Conservation (phyloP, 2,797 vertebrate species). For the Denticeps clupeoides region DNA sequence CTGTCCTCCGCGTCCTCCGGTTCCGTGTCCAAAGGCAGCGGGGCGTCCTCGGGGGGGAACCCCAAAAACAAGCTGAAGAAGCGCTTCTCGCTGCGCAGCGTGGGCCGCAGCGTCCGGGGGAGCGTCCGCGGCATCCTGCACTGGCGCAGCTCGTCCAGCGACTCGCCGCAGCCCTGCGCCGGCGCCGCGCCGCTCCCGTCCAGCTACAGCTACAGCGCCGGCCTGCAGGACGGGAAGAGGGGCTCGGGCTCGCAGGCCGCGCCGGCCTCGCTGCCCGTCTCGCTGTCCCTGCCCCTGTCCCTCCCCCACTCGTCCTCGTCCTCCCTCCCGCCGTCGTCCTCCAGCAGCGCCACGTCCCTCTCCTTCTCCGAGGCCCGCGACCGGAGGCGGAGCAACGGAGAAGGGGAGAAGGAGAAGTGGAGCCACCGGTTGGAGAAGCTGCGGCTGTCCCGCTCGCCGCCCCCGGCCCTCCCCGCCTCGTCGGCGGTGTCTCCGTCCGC, state of each 20-base stretch:
- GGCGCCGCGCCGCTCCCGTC: conserved; percentile 44
- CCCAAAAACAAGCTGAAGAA: conserved; percentile 81
- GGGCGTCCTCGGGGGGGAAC: conserved; percentile 25
- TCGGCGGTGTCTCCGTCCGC: conserved; percentile 22
- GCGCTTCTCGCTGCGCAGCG: conserved; percentile 75
- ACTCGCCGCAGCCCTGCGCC: conserved; percentile 41
- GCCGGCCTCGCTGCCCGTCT: conserved; percentile 55
- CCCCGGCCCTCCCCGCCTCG: conserved; percentile 37
- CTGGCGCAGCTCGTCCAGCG: conserved; percentile 70
- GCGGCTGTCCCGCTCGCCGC: conserved; percentile 66
- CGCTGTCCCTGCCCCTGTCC: conserved; percentile 59
- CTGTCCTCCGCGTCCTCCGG: conserved; percentile 52
- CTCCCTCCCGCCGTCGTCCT: conserved; percentile 61
- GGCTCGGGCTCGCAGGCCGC: conserved; percentile 47
- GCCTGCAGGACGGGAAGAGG: conserved; percentile 57
- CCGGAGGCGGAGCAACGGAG: conserved; percentile 59
- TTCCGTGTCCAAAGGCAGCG: conserved; percentile 45
- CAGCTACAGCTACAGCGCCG: conserved; percentile 67
- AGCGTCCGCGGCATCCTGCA: conserved; percentile 81
- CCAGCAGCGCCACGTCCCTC: conserved; percentile 64
- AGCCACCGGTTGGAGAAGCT: conserved; percentile 78
- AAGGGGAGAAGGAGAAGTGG: conserved; percentile 76
- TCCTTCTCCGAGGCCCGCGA: conserved; percentile 56
- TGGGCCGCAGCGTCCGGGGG: conserved; percentile 77
- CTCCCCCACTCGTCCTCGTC: conserved; percentile 65